Evolutionary conservation across 37 sponge, comb jelly and placozoan genomes (phyloP).

Genomic region (Geodia barretti): DNA sequence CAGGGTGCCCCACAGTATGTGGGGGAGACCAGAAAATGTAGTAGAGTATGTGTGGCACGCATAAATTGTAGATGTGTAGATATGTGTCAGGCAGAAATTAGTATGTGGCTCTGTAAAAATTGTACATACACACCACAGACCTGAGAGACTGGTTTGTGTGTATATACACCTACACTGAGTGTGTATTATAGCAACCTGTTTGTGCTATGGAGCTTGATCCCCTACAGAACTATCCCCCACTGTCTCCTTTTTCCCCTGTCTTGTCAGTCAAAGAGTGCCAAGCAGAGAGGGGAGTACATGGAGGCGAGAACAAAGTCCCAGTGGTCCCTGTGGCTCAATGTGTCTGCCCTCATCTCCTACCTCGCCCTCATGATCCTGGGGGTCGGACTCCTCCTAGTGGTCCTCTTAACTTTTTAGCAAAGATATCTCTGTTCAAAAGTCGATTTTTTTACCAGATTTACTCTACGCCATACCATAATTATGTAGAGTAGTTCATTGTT

Average conservation of each 20-base stretch:
- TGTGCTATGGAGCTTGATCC: no score
- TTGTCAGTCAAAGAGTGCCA: background rate
- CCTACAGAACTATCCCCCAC: no score
- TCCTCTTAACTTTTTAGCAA: background rate
- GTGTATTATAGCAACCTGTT: no score
- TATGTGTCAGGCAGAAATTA: no score
- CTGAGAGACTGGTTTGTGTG: background rate
- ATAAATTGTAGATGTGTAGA: no score
- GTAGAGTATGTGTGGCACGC: no score
- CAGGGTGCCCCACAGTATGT: background rate
- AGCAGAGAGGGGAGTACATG: background rate
- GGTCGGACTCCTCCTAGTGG: background rate
- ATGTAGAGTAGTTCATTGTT: no score
- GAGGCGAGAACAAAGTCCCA: background rate
- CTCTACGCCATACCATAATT: no score
- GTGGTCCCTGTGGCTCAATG: slow-evolving; percentile 7
- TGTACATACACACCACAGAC: background rate
- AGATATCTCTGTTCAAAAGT: no score
- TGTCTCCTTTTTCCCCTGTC: background rate
- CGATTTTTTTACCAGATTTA: no score
- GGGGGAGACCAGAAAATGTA: no score
- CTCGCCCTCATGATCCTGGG: background rate
- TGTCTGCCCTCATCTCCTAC: background rate
- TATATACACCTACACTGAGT: background rate
- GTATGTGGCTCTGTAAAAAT: no score